Conservation (phyloP, 1,140 invertebrate species). For the Rhyzopertha dominica region DNA sequence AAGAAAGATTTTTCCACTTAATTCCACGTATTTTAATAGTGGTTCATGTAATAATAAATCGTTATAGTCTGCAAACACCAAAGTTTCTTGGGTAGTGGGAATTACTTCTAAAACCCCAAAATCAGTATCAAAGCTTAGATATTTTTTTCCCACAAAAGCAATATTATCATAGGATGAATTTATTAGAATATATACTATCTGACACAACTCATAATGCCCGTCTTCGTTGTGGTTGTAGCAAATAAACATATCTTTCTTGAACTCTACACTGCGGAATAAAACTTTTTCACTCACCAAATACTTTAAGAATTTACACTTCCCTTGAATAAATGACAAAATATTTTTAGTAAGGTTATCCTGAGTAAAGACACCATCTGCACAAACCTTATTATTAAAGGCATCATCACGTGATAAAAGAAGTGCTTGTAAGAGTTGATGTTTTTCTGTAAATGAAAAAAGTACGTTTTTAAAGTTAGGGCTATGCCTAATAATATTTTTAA, state of each 20-base stretch:
- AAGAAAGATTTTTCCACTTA: no score
- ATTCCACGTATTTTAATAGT: no score
- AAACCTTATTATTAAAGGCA: neutral
- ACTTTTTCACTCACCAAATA: neutral
- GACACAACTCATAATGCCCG: slow-evolving; percentile 3
- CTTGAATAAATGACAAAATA: neutral
- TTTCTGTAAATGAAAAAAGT: slow-evolving; percentile 9
- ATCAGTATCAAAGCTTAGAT: no score
- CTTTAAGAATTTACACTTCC: neutral
- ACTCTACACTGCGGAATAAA: slow-evolving; percentile 1
- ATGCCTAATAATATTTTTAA: slow-evolving; percentile 14
- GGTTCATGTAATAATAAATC: no score
- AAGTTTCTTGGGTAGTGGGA: no score
- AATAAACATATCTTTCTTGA: slow-evolving; percentile 4
- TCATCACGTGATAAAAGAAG: neutral
- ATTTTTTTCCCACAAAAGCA: slow-evolving; percentile 7
- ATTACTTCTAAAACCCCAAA: no score
- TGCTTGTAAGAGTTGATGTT: slow-evolving; percentile 13
- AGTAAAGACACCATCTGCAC: slow-evolving; percentile 3
- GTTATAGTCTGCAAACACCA: no score
- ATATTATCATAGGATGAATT: slow-evolving; percentile 1
- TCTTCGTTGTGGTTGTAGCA: slow-evolving; percentile 2
- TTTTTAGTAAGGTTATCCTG: neutral
- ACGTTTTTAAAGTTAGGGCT: slow-evolving; percentile 16
- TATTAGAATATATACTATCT: slow-evolving; percentile 9